Evolutionary conservation across 1,140 invertebrate genomes (phyloP), one percentile per base, ranked within the genome.

Genomic region (Bathynomus jamesi): DNA sequence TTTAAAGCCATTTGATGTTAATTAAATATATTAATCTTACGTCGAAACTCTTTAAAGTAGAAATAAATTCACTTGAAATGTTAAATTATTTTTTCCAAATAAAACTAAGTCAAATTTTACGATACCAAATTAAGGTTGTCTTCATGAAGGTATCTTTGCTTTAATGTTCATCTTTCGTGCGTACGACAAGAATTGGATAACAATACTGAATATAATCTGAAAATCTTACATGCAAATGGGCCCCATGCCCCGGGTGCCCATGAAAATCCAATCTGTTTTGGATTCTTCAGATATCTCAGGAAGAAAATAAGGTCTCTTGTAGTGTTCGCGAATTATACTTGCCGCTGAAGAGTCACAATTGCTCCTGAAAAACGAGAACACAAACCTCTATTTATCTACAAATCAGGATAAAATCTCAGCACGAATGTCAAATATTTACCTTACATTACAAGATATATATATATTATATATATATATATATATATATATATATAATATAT

Each of bases 211-310:
- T n/a, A n/a, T n/a, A n/a, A n/a, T n/a, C n/a, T n/a, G n/a, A n/a
- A n/a, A 31, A 4, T 46, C 70, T 2, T 30, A 96, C 93, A 82
- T 98, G 95, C 89, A 97, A 91, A 77, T 95, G 90, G 0, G 95
- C 94, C 0, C 95, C 95, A 80, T 93, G 40, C 95, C 94, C 0
- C 90, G 88, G 30, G 90, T 93, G 0, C 95, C 95, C 89, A 97
- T 96, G 79, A 97, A 97, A 76, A 97, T 92, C 95, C 95, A 97
- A 82, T 95, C 94, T 0, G 91, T 87, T 67, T 88, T 89, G 78
- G 92, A 91, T 72, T 89, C 91, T 81, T 96, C 93, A 0, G 94
- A 89, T 1, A 87, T 87, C 5, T 81, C 82, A 0, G 95, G 94
- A 5, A 98, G 84, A 81, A 98, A 98, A 79, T 96, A 94, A 0